phyloP scores from a whole-genome alignment of 2,888 invertebrate species.

The Tricholauxania praeusta region DNA sequence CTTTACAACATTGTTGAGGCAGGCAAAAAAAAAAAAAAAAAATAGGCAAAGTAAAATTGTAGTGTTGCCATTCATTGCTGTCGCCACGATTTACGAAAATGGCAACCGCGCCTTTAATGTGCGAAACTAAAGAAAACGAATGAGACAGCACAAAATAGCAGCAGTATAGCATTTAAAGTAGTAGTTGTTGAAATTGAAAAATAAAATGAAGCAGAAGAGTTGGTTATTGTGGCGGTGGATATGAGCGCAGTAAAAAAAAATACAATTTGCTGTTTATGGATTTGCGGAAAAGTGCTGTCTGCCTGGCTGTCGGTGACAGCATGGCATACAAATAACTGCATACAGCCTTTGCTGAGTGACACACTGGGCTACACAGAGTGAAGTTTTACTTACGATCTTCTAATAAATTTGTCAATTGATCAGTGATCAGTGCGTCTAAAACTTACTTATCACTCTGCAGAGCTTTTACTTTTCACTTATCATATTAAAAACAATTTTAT shows the following conservation, averaged over 20 bases:
- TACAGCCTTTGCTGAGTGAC: neutral
- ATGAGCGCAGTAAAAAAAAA: neutral
- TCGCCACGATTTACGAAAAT: neutral
- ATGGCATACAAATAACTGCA: neutral
- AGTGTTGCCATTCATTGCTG: neutral
- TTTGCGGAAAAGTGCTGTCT: slow-evolving; percentile 15
- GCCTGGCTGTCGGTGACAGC: neutral
- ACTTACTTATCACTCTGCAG: no score
- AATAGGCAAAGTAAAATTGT: neutral
- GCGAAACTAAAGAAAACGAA: neutral
- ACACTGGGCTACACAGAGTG: neutral
- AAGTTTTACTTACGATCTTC: no score
- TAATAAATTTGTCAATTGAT: no score
- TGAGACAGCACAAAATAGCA: no score
- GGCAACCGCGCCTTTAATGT: neutral
- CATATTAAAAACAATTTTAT: no score
- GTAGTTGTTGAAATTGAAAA: neutral
- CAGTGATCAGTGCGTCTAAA: no score
- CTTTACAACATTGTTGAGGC: no score
- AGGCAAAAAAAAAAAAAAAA: neutral
- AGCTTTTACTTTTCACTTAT: no score
- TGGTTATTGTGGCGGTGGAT: no score
- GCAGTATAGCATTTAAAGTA: neutral
- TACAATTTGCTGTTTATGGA: slow-evolving; percentile 14
- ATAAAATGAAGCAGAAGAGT: neutral